These are phyloP conservation scores for Mythimna lalbum DNA, from an alignment of 2,888 invertebrate species.

Conservation along the genomic window DNA sequence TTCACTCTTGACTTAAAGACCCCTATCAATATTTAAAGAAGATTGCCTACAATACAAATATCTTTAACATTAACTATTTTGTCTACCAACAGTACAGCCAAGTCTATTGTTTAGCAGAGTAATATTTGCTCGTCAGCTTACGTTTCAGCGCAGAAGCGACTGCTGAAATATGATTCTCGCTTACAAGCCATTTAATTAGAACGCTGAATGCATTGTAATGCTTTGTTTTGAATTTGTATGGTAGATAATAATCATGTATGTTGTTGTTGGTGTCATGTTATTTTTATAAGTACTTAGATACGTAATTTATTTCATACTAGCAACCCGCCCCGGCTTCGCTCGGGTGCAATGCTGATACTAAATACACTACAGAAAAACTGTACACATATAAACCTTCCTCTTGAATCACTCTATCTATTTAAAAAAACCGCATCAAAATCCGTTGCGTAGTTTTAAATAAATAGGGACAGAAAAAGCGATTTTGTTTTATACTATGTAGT, in stretches of 20 bases:
- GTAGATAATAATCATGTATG: conserved; percentile 8
- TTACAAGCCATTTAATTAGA: conserved; percentile 73
- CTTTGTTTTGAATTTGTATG: conserved; percentile 53
- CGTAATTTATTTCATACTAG: neutral
- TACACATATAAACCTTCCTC: no score
- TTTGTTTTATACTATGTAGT: no score
- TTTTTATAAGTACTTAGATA: neutral
- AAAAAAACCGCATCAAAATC: no score
- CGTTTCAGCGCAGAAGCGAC: conserved; percentile 66
- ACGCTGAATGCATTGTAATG: conserved; percentile 41
- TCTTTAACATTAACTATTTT: conserved; percentile 5
- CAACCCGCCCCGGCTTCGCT: no score
- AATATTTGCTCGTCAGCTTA: conserved; percentile 77
- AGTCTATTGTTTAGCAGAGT: conserved; percentile 74
- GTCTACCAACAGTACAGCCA: conserved; percentile 60
- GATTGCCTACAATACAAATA: neutral
- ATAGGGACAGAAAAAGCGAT: no score
- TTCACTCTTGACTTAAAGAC: no score
- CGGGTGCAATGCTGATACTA: no score
- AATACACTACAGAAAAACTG: no score
- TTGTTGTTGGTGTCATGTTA: conserved; percentile 18
- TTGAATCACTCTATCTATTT: no score
- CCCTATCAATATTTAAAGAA: no score
- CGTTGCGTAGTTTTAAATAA: no score
- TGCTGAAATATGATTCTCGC: conserved; percentile 80